Base-by-base conservation (phyloP, 2,113 vertebrate species). In the Salvelinus alpinus region DNA sequence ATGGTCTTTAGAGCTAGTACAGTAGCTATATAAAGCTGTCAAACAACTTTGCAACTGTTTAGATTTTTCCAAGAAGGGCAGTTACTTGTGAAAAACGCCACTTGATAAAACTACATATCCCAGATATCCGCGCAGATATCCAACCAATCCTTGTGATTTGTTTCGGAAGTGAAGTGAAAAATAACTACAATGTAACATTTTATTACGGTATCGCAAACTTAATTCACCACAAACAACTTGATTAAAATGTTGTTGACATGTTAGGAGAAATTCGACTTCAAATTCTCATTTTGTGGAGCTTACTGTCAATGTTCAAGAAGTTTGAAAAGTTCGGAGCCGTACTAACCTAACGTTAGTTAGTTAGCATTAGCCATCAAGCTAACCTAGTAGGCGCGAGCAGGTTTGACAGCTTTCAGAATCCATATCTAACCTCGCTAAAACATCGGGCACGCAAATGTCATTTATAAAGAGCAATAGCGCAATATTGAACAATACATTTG, bases 31-130 rank as follows among this genome's bases (percentile, higher is more conserved):
- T 18, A 18, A 3, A 57, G 59, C 48, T 16, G 12, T 54, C 51
- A 9, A 64, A 44, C 22, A 8, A 66, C 64, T 66, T 66, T 14
- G 1, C 11, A 3, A 70, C 16, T 11, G 18, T 22, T 1, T 13
- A 25, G 29, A 12, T 1, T 24, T 47, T 18, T 7, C 14, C 25
- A 16, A 34, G 4, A 44, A 14, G 48, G 48, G 16, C 51, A 18
- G 51, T 18, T 18, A 54, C 51, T 5, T 22, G n/a, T 48, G n/a
- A 70, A 22, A 70, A 70, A 70, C 22, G 5, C 3, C 38, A 74
- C 16, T 73, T 20, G 16, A 18, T 14, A 88, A 83, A 91, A 93
- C 93, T 93, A 91, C 93, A 93, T 89, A 82, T 90, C 92, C 93
- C 93, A 85, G 16, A 89, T 74, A 83, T 75, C 81, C 77, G 74